These are phyloP conservation scores for Colostygia pectinataria DNA, from an alignment of 2,888 invertebrate species.

Conservation along the genomic window DNA sequence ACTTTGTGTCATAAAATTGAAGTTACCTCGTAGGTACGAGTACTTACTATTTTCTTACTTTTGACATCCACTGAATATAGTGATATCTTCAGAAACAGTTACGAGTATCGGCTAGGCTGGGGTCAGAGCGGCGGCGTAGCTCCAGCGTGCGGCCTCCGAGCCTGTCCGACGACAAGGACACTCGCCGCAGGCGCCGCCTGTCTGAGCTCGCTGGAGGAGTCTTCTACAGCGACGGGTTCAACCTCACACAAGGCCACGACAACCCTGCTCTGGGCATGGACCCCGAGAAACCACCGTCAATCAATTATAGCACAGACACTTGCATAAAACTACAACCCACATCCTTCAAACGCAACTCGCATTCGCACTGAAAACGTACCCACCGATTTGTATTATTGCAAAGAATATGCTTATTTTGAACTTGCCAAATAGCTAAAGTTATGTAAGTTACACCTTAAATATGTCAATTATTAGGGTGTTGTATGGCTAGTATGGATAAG, in stretches of 20 bases:
- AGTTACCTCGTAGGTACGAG: not conserved
- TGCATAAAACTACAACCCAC: constrained; percentile 52
- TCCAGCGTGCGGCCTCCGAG: constrained; percentile 73
- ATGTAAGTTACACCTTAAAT: not conserved
- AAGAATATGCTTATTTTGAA: constrained; percentile 2
- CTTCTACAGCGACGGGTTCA: constrained; percentile 70
- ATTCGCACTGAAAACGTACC: not conserved
- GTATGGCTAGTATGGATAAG: too few species aligned
- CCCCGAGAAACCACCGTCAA: constrained; percentile 59
- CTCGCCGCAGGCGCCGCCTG: constrained; percentile 68
- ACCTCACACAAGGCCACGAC: constrained; percentile 60
- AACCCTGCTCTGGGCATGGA: constrained; percentile 70
- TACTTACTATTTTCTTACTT: too few species aligned
- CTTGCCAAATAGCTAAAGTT: constrained; percentile 12
- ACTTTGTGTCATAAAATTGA: too few species aligned
- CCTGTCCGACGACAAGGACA: constrained; percentile 70
- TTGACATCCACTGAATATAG: not conserved
- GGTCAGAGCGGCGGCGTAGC: constrained; percentile 68
- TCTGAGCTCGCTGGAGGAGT: constrained; percentile 77
- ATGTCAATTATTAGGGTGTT: not conserved
- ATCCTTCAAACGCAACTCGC: constrained; percentile 24
- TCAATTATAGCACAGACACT: constrained; percentile 49
- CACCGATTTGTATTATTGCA: constrained; percentile 7
- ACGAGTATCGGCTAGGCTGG: constrained; percentile 63
- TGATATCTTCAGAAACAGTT: constrained; percentile 59